Evolutionary conservation across 2,113 vertebrate genomes (phyloP).

Genomic region (Crotalus helleri): DNA sequence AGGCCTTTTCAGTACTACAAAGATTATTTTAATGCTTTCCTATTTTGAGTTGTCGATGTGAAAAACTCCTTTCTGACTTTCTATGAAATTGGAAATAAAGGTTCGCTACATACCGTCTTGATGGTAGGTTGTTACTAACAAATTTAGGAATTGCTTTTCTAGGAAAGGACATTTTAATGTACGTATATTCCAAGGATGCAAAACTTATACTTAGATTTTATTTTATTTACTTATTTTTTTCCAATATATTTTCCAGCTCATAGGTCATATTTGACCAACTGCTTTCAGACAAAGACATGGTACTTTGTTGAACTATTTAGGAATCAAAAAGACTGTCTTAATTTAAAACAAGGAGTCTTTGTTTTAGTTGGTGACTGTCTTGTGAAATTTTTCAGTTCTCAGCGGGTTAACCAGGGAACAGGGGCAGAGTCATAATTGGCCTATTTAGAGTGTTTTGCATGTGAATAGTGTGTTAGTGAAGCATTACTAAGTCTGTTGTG

Average conservation of each 20-base stretch:
- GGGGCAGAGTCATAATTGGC: constrained; percentile 93
- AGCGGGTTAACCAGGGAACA: constrained; percentile 82
- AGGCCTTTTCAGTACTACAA: background rate
- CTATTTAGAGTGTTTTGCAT: constrained; percentile 98
- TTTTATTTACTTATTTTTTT: constrained; percentile 67
- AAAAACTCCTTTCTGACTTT: background rate
- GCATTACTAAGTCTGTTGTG: constrained; percentile 93
- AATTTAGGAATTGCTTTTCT: constrained; percentile 25
- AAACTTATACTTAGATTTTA: constrained; percentile 50
- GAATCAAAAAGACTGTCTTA: constrained; percentile 84
- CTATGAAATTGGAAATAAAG: background rate
- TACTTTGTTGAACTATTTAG: constrained; percentile 79
- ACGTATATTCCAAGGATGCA: constrained; percentile 8
- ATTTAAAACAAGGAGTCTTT: constrained; percentile 93
- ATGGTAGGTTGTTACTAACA: constrained; percentile 16
- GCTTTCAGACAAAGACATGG: constrained; percentile 73
- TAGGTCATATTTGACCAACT: constrained; percentile 76
- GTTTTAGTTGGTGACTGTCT: constrained; percentile 86
- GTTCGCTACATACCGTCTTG: constrained; percentile 23
- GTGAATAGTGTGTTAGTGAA: constrained; percentile 89
- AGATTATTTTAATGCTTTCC: background rate
- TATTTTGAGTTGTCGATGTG: background rate
- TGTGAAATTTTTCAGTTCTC: constrained; percentile 79
- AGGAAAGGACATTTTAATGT: constrained; percentile 34
- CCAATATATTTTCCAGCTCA: constrained; percentile 67